Evolutionary conservation across 2,113 vertebrate species (phyloP), one percentile per base, ranked within the genome.

Genomic region (Sitta europaea): DNA sequence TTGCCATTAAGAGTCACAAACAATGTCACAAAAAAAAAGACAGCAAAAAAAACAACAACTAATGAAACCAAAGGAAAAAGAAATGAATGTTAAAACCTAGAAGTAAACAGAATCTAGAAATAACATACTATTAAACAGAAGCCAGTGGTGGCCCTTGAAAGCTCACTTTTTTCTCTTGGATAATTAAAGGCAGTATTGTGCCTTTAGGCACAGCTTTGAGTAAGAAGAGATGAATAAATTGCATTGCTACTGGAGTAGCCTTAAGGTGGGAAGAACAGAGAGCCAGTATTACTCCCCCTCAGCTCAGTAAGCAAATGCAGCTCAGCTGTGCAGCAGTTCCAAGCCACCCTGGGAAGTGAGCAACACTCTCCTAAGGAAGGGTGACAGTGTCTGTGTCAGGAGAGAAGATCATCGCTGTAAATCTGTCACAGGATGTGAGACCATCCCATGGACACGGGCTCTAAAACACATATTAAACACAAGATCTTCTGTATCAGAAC

Each of bases 131-230:
- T 67, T 92, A 93, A 83, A 74, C 0, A 93, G 61, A 90, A 93
- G 68, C 24, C 59, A 75, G 72, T 25, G 48, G 68, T 90, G 86
- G 81, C 72, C 79, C 83, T 86, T 88, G 86, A 86, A 93, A 88
- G 35, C 40, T 58, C 9, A 3, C 36, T 88, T 86, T 83, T 88
- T 58, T 36, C 33, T 82, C 33, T 59, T 33, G 38, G 21, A 67
- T 88, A 94, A 97, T 92, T 93, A 96, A 94, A 96, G 90, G 79
- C 86, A n/a, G 35, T 55, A 50, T 53, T 81, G 65, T 89, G 79
- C 92, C 94, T 88, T 45, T 50, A 84, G 90, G 94, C 67, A 55
- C 48, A 86, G 78, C 94, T 92, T 86, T 92, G 82, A 92, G 90
- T 87, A 65, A 90, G 86, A 68, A 93, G 72, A 67, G 65, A 42